Conservation (phyloP, 2,888 invertebrate species). For the Hemaris fuciformis region DNA sequence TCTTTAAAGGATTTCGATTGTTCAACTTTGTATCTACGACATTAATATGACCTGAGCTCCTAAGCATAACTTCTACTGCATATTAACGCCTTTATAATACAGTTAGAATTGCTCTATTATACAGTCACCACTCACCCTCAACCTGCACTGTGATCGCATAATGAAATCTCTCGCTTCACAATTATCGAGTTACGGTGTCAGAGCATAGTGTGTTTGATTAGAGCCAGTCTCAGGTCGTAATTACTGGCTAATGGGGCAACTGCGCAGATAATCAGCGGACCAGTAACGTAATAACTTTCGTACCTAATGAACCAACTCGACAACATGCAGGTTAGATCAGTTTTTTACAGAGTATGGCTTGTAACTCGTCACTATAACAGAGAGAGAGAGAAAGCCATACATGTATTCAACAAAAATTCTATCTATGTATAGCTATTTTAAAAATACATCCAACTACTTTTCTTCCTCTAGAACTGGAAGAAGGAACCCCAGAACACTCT, state of each 20-base stretch:
- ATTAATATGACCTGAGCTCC: too few species aligned
- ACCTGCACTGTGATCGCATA: background rate
- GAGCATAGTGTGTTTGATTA: background rate
- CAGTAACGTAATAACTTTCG: background rate
- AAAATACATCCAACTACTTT: too few species aligned
- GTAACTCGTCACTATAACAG: background rate
- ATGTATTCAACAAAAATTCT: too few species aligned
- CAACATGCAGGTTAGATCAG: background rate
- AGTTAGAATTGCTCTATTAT: background rate
- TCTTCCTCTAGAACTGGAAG: too few species aligned
- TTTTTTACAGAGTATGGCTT: background rate
- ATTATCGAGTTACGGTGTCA: conserved; percentile 26
- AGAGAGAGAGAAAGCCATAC: too few species aligned
- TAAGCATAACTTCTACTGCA: too few species aligned
- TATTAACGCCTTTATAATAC: too few species aligned
- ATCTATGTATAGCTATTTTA: too few species aligned
- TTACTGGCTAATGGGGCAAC: conserved; percentile 41
- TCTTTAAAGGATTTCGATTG: too few species aligned
- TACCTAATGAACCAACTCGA: conserved; percentile 5
- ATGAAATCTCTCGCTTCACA: conserved; percentile 17
- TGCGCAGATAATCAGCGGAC: conserved; percentile 16
- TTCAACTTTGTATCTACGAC: too few species aligned
- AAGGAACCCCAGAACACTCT: too few species aligned
- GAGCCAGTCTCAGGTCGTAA: conserved; percentile 32
- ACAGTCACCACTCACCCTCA: background rate